Evolutionary conservation across 2,113 vertebrate genomes (phyloP).

Genomic region (Hippocampus abdominalis): DNA sequence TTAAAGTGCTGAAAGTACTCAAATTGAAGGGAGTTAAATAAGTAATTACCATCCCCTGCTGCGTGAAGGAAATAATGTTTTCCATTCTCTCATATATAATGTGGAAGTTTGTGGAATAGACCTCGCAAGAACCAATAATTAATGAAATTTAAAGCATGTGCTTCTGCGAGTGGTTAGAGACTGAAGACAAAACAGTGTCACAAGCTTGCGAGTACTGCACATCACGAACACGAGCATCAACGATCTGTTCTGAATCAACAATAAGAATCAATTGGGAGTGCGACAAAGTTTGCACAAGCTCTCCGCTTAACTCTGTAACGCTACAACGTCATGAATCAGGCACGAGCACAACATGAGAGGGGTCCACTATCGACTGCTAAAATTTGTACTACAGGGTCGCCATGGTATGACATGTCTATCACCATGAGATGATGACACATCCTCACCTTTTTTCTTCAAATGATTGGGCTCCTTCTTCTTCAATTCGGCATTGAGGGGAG

Average conservation of each 20-base stretch:
- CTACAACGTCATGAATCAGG: no score
- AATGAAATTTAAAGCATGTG: not conserved
- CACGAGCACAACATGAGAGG: no score
- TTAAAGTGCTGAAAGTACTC: conserved; percentile 11
- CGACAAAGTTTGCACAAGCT: not conserved
- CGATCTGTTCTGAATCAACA: not conserved
- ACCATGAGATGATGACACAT: not conserved
- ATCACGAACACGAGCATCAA: not conserved
- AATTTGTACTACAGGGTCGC: no score
- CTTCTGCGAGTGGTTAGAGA: not conserved
- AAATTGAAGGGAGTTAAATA: not conserved
- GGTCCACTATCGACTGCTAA: no score
- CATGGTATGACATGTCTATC: not conserved
- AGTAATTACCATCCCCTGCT: not conserved
- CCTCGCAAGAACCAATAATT: conserved; percentile 16
- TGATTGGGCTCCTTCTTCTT: conserved; percentile 58
- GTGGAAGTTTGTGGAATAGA: conserved; percentile 15
- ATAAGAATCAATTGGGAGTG: no score
- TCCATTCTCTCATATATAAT: conserved; percentile 25
- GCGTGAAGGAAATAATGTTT: conserved; percentile 12
- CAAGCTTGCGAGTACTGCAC: not conserved
- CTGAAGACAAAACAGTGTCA: not conserved
- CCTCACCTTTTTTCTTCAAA: conserved; percentile 69
- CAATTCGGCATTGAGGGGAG: conserved; percentile 69
- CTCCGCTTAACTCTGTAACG: no score